Evolutionary conservation across 2,113 vertebrate genomes (phyloP), one percentile per base, ranked within the genome.

Genomic region (Orcinus orca): DNA sequence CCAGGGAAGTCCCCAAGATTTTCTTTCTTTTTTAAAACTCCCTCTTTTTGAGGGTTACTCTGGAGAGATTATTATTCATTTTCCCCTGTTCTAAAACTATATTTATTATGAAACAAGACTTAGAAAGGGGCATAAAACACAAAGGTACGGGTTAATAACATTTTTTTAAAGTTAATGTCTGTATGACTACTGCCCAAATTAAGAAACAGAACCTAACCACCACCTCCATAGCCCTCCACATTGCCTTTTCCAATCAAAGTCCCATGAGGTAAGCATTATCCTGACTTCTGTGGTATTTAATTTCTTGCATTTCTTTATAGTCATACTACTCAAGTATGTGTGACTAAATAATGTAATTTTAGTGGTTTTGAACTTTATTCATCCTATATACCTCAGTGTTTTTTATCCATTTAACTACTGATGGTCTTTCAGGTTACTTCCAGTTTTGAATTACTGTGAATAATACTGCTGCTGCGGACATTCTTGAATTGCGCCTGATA

Each of bases 101-200:
- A 62, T 55, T 77, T 82, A 70, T 15, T 89, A 26, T 82, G 60
- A 87, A 95, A 91, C 94, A 85, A 76, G 17, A 94, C 14, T 70
- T 8, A 94, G 12, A 79, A 38, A 85, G 14, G 10, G 62, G 25
- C 14, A 87, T 47, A 81, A 85, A 82, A 60, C 41, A 84, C 14
- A 90, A 96, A 96, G 23, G 58, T 87, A 82, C 3, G 84, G 9
- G 29, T 31, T 63, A 92, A 88, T 87, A 86, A 55, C 26, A 4
- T 36, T 63, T 70, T 92, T 92, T 92, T 23, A 84, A 92, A 88
- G 93, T 36, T 90, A 93, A 90, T 53, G 38, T 83, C 65, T 86
- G 4, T 65, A 65, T 89, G n/a, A 55, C 50, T n/a, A 88, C 4
- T 89, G 25, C 3, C n/a, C 55, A 95, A 53, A 41, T 33, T 33